Evolutionary conservation across 1,140 invertebrate species (phyloP), one percentile per base, ranked within the genome.

Genomic region (Belonocnema kinseyi): DNA sequence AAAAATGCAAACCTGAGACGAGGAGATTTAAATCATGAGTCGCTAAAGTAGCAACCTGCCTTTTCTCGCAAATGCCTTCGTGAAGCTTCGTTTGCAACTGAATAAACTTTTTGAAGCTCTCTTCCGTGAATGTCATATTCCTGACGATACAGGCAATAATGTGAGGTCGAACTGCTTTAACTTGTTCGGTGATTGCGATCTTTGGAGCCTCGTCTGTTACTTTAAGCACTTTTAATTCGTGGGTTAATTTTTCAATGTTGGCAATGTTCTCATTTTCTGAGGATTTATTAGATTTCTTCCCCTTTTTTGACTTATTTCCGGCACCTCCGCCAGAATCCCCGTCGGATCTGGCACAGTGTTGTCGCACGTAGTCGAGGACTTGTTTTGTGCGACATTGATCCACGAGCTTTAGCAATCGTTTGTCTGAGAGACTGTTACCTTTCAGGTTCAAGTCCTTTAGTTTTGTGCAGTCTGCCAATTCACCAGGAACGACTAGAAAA

Each of bases 41-140:
- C 12, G 96, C 96, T 80, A 97, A 95, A 3, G 96, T 97, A 8
- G 95, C 95, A 3, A 92, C 90, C 85, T 95, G 95, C 80, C 96
- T 90, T 84, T 96, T 96, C 46, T 96, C 93, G 88, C 96, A 97
- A 17, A 96, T 90, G 2, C 93, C 93, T 78, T 97, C 95, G 88
- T 97, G 96, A 13, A 97, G 89, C 87, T 94, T 96, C 2, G 95
- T 96, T 92, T 97, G 96, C 83, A 96, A 85, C 83, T 95, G 93
- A 79, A 97, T 95, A 82, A 97, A 97, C 87, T 94, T 95, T 84
- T 96, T 97, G 78, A 96, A 95, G 50, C 86, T 92, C 0, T 92
- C 90, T 52, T 94, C 93, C 53, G 92, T 93, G 75, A 97, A 95
- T 66, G 92, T 90, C 6, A 97, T 83, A 80, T 94, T 93, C 76